These are phyloP conservation scores for Celastrina argiolus DNA, from an alignment of 2,888 invertebrate species.

Conservation along the genomic window DNA sequence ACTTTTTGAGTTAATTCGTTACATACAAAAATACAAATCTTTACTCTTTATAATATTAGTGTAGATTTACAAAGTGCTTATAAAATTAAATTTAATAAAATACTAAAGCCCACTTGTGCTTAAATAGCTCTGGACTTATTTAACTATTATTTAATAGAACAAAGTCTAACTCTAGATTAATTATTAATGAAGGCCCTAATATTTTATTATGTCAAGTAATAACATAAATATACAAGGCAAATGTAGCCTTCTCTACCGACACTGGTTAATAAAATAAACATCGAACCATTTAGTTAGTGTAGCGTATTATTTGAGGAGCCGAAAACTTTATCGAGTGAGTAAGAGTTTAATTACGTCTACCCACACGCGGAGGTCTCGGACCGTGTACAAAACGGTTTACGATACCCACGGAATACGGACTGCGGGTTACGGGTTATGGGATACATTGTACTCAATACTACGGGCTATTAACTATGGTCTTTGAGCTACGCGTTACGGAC, in stretches of 20 bases:
- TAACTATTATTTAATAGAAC: too few relatives aligned
- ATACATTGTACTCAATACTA: not conserved
- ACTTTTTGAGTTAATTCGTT: too few relatives aligned
- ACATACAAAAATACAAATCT: too few relatives aligned
- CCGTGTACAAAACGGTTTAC: not conserved
- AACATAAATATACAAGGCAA: not conserved
- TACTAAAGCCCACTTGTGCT: too few relatives aligned
- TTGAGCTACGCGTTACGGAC: not conserved
- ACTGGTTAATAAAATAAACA: not conserved
- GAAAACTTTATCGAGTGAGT: constrained; percentile 3
- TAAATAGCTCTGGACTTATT: too few relatives aligned
- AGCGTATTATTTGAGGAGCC: not conserved
- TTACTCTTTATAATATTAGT: too few relatives aligned
- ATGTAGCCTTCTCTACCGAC: not conserved
- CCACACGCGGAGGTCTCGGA: not conserved
- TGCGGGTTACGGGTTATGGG: not conserved
- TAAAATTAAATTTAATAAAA: too few relatives aligned
- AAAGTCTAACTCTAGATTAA: too few relatives aligned
- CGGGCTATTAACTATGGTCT: not conserved
- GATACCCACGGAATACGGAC: not conserved
- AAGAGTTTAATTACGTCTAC: constrained; percentile 1
- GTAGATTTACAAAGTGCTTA: too few relatives aligned
- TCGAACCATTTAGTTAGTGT: not conserved
- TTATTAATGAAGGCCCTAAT: too few relatives aligned
- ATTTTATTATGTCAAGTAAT: too few relatives aligned